phyloP scores from a whole-genome alignment of 2,113 vertebrate species.

The Prionailurus viverrinus region DNA sequence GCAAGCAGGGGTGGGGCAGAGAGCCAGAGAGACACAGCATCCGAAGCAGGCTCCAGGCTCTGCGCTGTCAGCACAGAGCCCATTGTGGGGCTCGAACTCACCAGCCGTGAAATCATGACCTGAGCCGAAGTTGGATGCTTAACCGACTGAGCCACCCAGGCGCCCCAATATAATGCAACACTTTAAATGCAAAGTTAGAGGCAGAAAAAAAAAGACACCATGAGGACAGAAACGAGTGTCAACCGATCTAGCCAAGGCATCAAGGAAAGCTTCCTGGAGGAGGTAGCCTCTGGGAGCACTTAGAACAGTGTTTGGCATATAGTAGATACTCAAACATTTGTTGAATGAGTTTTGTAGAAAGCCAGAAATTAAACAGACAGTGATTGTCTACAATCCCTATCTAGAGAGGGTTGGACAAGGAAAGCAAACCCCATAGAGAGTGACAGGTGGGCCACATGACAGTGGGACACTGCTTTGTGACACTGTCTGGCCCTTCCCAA shows the following conservation, averaged over 20 bases:
- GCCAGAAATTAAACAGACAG: not conserved
- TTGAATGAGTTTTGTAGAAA: not conserved
- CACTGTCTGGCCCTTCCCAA: not conserved
- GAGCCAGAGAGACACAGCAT: no score
- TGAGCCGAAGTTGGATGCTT: no score
- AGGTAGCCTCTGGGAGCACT: no score
- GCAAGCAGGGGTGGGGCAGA: no score
- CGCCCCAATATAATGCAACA: not conserved
- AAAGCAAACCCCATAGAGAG: not conserved
- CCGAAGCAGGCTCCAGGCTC: no score
- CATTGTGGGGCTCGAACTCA: no score
- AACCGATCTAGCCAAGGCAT: not conserved
- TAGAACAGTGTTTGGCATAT: not conserved
- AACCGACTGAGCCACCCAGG: no score
- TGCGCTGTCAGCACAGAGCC: no score
- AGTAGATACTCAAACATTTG: no score
- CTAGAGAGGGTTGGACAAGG: not conserved
- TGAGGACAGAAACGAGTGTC: not conserved
- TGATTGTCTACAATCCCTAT: not conserved
- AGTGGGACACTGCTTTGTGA: not conserved
- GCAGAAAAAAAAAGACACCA: not conserved
- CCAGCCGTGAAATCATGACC: no score
- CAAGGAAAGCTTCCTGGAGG: not conserved
- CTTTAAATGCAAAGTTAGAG: not conserved
- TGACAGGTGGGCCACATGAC: accelerated